Evolutionary conservation across 2,113 vertebrate species (phyloP), one percentile per base, ranked within the genome.

Genomic region (Myxocyprinus asiaticus): DNA sequence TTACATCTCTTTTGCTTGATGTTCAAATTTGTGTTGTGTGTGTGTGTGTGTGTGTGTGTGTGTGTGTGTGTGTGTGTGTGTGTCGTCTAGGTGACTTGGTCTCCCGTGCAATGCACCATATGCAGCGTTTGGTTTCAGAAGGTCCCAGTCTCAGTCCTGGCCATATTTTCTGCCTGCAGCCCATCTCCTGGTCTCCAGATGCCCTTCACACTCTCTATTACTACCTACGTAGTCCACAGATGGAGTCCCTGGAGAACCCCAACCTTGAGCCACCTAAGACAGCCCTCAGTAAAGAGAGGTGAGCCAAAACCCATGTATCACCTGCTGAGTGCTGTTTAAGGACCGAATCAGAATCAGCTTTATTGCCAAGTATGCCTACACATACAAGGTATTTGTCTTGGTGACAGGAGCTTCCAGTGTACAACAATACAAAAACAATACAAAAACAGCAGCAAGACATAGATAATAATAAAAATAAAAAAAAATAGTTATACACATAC

Each of bases 191-290:
- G 97, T 94, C 95, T 51, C 93, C 96, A 0, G 95, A 95, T 0
- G 94, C 96, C 63, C 94, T 98, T 0, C 96, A 94, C 76, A 96
- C 95, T 0, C 94, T 98, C 51, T 98, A 96, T 91, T 98, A 98
- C 88, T 98, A 96, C 91, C 91, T 98, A 11, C 94, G 95, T 72
- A 95, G 94, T 59, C 95, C 94, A 11, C 95, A 97, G 45, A 96
- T 96, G 94, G 97, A 98, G 67, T 96, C 94, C 4, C 90, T 96
- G 93, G 96, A 98, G 86, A 96, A 96, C 58, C 96, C 95, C 67
- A 95, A 98, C 93, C 90, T 98, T 53, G 96, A 96, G 78, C 95
- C 95, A 4, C 94, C 95, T 0, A 88, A 90, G 85, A 93, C 94
- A 93, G 88, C 90, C 4, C 93, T 98, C 79, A 94, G 88, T 90